Evolutionary conservation across 2,888 invertebrate genomes (phyloP), one percentile per base, ranked within the genome.

Genomic region (Melieria omissa): DNA sequence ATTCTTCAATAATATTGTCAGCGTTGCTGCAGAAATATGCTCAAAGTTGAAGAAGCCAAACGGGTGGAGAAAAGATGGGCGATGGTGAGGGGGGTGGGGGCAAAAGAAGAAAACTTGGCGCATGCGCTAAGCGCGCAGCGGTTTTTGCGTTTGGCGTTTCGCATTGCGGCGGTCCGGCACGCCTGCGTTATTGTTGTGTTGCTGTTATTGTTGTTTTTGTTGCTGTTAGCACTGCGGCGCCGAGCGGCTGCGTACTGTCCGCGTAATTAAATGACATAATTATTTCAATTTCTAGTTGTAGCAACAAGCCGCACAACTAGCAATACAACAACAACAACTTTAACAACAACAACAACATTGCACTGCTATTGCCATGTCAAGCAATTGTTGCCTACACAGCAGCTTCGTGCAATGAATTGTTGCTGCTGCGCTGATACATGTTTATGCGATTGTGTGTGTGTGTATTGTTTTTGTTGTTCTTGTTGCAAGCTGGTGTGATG

Each of bases 181-280:
- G 64, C 70, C 74, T 72, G 67, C 63, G 71, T 73, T 77, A 68
- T 58, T 65, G 65, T 45, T 58, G 3, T 16, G 46, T 45, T 46
- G n/a, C 42, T 65, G 54, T 65, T 74, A 72, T 67, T 65, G 52
- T 46, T 70, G 63, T 64, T 64, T 49, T 14, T 58, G 66, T 52
- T 69, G 71, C 58, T 41, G 62, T 45, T 14, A 29, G 45, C 12
- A 12, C 62, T 29, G n/a, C 60, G 65, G 41, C 46, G 29, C 42
- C 4, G 14, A 9, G n/a, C 42, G n/a, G 14, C 45, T 63, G 46
- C n/a, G 44, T n/a, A 10, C 83, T 85, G 84, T 82, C 82, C 80
- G 83, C 84, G 80, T 84, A 84, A 85, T 84, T 84, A 84, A 84
- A 84, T 84, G 85, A 83, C 85, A 85, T 85, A 84, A 84, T 84